Evolutionary conservation across 2,888 invertebrate species (phyloP).

Genomic region (Calephelis perditalis): DNA sequence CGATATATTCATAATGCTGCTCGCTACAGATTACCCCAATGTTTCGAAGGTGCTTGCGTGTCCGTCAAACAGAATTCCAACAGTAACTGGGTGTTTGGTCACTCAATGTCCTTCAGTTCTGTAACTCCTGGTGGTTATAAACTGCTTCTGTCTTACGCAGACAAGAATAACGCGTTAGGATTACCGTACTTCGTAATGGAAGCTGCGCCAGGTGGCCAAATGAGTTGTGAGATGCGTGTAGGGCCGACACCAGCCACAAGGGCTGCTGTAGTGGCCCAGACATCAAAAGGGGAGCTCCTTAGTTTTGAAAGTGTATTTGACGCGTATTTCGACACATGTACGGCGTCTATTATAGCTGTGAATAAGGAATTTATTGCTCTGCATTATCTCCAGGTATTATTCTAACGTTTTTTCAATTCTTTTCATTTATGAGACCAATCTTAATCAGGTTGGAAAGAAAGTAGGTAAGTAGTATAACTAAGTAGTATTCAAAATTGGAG

Average conservation of each 20-base stretch:
- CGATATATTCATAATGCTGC: conserved; percentile 66
- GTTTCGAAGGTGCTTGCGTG: conserved; percentile 65
- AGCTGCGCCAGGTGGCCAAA: conserved; percentile 67
- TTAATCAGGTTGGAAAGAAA: no score
- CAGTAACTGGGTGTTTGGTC: conserved; percentile 61
- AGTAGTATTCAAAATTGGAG: no score
- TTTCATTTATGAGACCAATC: no score
- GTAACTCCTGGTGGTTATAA: conserved; percentile 71
- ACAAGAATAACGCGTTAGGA: conserved; percentile 46
- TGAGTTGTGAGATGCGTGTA: conserved; percentile 66
- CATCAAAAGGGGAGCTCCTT: conserved; percentile 59
- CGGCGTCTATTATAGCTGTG: conserved; percentile 64
- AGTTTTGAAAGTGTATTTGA: conserved; percentile 68
- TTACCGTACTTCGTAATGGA: conserved; percentile 69
- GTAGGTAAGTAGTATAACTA: no score
- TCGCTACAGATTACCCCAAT: conserved; percentile 62
- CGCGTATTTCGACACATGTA: conserved; percentile 54
- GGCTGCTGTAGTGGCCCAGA: conserved; percentile 59
- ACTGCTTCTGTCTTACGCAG: conserved; percentile 55
- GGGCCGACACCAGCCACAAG: conserved; percentile 52
- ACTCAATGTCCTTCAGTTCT: conserved; percentile 64
- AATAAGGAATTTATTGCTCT: conserved; percentile 67
- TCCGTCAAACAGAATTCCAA: conserved; percentile 55
- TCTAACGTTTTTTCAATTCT: no score
- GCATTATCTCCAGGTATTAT: conserved; percentile 59